A percentile compares a stretch with the other conserved stretches of the same genome.
These are phyloP conservation scores for Chiloscyllium plagiosum DNA, from an alignment of 2,113 vertebrate genomes.

Conservation along the genomic window DNA sequence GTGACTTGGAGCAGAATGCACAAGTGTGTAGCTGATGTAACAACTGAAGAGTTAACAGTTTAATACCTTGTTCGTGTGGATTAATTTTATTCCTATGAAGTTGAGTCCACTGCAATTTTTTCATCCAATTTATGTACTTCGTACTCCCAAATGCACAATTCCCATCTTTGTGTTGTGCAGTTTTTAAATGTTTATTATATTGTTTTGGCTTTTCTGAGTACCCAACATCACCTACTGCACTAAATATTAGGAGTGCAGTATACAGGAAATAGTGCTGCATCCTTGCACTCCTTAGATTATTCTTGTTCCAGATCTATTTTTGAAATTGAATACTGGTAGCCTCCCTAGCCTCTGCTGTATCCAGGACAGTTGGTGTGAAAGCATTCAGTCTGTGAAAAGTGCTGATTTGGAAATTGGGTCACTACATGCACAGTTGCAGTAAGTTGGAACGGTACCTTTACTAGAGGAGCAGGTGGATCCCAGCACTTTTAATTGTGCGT, in stretches of 20 bases:
- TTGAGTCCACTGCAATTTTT: neutral
- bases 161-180: neutral
- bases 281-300: neutral
- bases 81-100: neutral
- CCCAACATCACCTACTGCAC: neutral
- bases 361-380: constrained; percentile 4
- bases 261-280: neutral
- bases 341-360: neutral
- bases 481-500: neutral
- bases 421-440: neutral
- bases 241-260: neutral
- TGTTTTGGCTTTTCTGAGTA: neutral
- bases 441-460: neutral
- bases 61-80: neutral
- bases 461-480: neutral
- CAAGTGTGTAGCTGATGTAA: neutral
- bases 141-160: neutral
- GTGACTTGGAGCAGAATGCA: neutral
- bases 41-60: neutral
- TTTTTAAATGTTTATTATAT: neutral
- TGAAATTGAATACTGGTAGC: neutral
- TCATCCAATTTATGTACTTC: neutral
- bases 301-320: constrained; percentile 6
- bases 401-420: constrained; percentile 11
- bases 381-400: neutral